phyloP scores from a whole-genome alignment of 2,113 vertebrate genomes.

The Passer montanus region DNA sequence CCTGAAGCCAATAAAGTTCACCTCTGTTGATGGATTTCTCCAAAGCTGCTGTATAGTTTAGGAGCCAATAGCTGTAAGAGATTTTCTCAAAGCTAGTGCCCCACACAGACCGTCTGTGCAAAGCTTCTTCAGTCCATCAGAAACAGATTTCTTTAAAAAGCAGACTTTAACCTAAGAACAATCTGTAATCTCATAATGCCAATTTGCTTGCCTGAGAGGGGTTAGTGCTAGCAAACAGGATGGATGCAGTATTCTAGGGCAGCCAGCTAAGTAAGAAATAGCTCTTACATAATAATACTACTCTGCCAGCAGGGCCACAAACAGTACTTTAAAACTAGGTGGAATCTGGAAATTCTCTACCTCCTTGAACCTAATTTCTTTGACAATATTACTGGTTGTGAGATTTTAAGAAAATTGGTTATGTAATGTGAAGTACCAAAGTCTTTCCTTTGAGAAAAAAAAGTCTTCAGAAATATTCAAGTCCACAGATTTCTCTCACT shows the following conservation, averaged over 20 bases:
- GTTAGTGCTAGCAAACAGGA: background rate
- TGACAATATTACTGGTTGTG: background rate
- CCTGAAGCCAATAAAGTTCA: background rate
- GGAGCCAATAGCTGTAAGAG: background rate
- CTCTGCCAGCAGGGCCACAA: background rate
- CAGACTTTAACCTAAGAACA: background rate
- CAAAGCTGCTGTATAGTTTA: background rate
- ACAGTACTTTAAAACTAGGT: background rate
- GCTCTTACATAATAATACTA: background rate
- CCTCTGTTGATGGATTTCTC: background rate
- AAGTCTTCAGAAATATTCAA: background rate
- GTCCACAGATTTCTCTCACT: background rate
- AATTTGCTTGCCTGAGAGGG: background rate
- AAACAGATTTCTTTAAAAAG: background rate
- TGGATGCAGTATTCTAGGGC: background rate
- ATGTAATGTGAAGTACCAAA: background rate
- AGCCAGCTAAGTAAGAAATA: background rate
- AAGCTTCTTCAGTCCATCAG: background rate
- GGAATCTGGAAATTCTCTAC: background rate
- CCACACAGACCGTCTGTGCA: fast-evolving
- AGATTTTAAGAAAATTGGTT: background rate
- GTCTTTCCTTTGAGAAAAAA: background rate
- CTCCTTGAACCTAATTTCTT: background rate
- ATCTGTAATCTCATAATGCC: background rate
- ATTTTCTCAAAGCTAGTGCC: background rate